Percentiles rank a stretch among this genome's conserved stretches.
Conservation (phyloP, 2,797 vertebrate genomes). For the Petrocephalus schoutedeni region DNA sequence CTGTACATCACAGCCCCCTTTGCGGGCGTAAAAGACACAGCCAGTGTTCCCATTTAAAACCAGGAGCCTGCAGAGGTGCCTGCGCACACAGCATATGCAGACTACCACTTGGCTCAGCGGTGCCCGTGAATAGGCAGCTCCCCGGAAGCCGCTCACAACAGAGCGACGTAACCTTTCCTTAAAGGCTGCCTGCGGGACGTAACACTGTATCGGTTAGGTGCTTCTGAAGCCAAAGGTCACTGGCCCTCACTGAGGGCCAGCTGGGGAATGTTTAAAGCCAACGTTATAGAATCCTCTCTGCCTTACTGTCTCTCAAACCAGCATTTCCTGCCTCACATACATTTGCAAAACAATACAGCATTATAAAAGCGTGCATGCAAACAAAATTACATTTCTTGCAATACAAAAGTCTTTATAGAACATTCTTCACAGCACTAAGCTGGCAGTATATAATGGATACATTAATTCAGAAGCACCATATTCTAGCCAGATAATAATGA, state of each 20-base stretch:
- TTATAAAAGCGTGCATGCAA: neutral
- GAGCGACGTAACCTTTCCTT: neutral
- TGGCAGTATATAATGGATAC: neutral
- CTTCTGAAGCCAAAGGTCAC: conserved; percentile 1
- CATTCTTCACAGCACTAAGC: neutral
- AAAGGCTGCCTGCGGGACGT: neutral
- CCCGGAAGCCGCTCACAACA: neutral
- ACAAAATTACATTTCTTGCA: neutral
- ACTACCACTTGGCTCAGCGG: neutral
- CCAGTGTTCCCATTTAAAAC: neutral
- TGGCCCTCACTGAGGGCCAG: no score
- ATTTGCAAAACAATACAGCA: neutral
- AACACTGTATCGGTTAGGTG: neutral
- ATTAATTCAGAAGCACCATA: neutral
- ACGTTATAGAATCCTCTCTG: neutral
- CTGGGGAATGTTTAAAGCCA: neutral
- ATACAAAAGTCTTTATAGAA: neutral
- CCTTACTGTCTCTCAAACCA: neutral
- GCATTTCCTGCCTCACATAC: neutral
- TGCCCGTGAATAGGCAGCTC: neutral
- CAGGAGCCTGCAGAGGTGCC: neutral
- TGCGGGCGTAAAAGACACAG: neutral
- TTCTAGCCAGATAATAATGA: neutral
- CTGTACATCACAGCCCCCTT: neutral
- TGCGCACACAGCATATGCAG: neutral